These are phyloP conservation scores for Metacarcinus magister DNA, from an alignment of 2,888 invertebrate genomes.

Conservation along the genomic window DNA sequence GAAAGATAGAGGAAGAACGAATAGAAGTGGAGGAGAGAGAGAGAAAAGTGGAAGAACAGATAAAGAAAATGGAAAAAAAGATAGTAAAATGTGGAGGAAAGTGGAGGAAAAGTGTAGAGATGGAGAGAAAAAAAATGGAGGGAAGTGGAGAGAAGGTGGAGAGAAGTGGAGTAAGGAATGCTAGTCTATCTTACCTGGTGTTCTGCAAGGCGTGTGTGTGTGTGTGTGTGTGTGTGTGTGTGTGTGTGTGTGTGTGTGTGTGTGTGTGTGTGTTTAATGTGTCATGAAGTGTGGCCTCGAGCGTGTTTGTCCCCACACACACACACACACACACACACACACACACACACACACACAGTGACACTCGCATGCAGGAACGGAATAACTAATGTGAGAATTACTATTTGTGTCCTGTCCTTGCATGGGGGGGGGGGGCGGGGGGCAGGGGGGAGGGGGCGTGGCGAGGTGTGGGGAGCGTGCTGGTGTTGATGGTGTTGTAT, in stretches of 20 bases:
- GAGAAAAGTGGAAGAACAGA: not conserved
- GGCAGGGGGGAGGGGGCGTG: not conserved
- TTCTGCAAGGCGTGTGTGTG: not conserved
- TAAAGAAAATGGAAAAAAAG: not conserved
- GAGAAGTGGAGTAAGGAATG: not conserved
- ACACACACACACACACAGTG: constrained; percentile 55
- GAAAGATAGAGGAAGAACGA: too few relatives aligned
- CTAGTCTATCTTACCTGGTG: not conserved
- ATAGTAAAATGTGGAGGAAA: not conserved
- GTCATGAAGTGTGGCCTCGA: too few relatives aligned
- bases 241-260: constrained; percentile 37
- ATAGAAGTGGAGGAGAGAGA: not conserved
- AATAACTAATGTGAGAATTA: not conserved
- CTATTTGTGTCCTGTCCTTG: not conserved
- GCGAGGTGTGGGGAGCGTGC: not conserved
- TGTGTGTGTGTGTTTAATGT: not conserved
- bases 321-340: constrained; percentile 63
- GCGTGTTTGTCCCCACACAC: not conserved
- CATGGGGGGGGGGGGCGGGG: too few relatives aligned
- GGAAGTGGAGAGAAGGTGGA: not conserved
- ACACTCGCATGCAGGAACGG: constrained; percentile 15
- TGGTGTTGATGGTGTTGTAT: not conserved
- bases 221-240: constrained; percentile 47
- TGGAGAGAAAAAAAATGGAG: not conserved
- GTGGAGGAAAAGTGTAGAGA: not conserved